Base-by-base conservation (phyloP, 23 tunicate species). In the Corella eumyota region DNA sequence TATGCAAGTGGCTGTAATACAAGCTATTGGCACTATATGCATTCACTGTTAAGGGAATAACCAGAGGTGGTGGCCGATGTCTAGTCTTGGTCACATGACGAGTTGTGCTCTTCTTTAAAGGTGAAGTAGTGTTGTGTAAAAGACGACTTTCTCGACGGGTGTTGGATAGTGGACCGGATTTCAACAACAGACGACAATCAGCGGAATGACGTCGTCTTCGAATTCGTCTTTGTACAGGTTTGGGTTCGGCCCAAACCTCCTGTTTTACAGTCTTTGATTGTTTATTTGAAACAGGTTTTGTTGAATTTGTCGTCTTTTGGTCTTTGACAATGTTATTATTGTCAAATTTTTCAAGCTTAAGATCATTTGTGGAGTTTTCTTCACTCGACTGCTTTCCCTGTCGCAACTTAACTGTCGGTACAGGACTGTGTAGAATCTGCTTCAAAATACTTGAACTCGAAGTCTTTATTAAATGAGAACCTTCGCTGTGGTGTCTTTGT, bases 221-320 rank as follows among this genome's bases (percentile, higher is more conserved):
- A 29, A 79, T 55, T 0, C 70, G 65, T 30, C 61, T 81, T 4
- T 57, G 56, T 21, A 75, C 71, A 2, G 82, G 85, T 66, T 85
- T 85, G 20, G 95, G 95, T 49, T 78, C 95, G 28, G 85, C 74
- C 95, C 95, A 85, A 34, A 84, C 51, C 64, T 84, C 94, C 28
- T 55, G 51, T 32, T 69, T 57, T 26, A 9, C n/a, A 29, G 57
- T 68, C n/a, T 50, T 60, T 34, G 44, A n/a, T n/a, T n/a, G n/a
- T 37, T 54, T n/a, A n/a, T n/a, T n/a, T n/a, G n/a, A n/a, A n/a
- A n/a, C n/a, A n/a, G 13, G 49, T 44, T 44, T 44, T 17, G 49
- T 44, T 44, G 49, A 13, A 11, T 13, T 13, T 44, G 17, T 13
- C 49, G 17, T 11, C 49, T 44, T 44, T 13, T 44, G 13, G 49